A percentile compares a stretch with the other conserved stretches of the same genome.
Conservation (phyloP, 1,140 invertebrate species). For the Gonatopus flavifemur region DNA sequence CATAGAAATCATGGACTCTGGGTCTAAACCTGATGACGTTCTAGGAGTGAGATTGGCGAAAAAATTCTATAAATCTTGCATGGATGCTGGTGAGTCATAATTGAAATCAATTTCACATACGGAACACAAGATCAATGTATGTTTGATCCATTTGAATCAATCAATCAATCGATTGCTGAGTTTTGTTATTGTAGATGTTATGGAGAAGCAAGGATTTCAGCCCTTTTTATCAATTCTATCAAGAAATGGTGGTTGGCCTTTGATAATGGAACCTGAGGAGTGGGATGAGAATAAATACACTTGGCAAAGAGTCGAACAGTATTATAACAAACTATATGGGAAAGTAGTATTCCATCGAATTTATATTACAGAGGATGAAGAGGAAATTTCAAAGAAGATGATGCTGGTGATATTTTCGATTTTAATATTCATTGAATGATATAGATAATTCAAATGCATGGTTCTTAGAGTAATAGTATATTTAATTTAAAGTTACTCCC, state of each 20-base stretch:
- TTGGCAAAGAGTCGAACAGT: constrained; percentile 35
- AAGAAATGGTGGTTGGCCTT: constrained; percentile 35
- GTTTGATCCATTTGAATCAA: background rate
- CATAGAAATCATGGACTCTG: constrained; percentile 20
- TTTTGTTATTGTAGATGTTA: constrained; percentile 12
- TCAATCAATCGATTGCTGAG: background rate
- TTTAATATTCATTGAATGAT: background rate
- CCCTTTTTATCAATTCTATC: constrained; percentile 22
- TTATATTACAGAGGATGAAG: background rate
- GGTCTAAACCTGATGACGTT: constrained; percentile 10
- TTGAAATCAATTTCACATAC: no score
- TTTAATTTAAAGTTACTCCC: no score
- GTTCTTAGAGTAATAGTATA: no score
- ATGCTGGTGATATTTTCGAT: background rate
- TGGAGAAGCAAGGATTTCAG: constrained; percentile 16
- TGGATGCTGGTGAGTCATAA: constrained; percentile 20
- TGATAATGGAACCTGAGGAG: constrained; percentile 30
- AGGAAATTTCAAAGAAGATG: background rate
- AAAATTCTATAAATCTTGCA: constrained; percentile 27
- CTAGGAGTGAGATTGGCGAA: constrained; percentile 25
- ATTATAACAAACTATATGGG: constrained; percentile 24
- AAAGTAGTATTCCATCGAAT: constrained; percentile 16
- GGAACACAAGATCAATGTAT: no score
- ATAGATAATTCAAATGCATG: background rate
- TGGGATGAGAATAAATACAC: constrained; percentile 23